A percentile compares a stretch with the other conserved stretches of the same genome.
phyloP scores from a whole-genome alignment of 2,113 vertebrate species.

The Scomber scombrus region DNA sequence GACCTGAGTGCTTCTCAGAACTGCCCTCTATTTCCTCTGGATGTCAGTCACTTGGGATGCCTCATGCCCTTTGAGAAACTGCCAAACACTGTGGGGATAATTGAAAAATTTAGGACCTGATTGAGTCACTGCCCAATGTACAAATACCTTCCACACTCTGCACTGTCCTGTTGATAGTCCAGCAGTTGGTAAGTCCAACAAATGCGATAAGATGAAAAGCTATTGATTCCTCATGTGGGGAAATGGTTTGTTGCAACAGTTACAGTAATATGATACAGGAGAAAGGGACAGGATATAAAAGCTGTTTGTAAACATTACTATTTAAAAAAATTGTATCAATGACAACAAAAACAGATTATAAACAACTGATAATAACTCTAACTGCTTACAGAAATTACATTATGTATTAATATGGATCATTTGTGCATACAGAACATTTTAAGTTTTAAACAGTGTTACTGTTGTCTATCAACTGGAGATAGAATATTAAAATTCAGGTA shows the following conservation, averaged over 20 bases:
- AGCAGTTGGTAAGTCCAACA: slow-evolving; percentile 39
- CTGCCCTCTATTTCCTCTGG: slow-evolving; percentile 65
- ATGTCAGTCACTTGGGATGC: slow-evolving; percentile 69
- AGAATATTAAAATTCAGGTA: no score
- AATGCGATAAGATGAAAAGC: slow-evolving; percentile 53
- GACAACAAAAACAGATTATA: slow-evolving; percentile 16
- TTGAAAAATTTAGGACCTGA: slow-evolving; percentile 70
- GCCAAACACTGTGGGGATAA: slow-evolving; percentile 75
- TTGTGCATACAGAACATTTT: background rate
- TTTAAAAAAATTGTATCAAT: background rate
- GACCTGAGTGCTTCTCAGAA: slow-evolving; percentile 62
- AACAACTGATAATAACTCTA: background rate
- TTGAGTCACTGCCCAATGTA: slow-evolving; percentile 56
- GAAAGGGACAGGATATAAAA: slow-evolving; percentile 6
- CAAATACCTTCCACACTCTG: slow-evolving; percentile 39
- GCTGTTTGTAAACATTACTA: slow-evolving; percentile 18
- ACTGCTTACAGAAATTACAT: background rate
- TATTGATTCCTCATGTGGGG: slow-evolving; percentile 61
- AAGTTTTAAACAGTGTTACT: no score
- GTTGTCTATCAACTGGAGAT: no score
- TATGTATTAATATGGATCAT: background rate
- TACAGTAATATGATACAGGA: slow-evolving; percentile 31
- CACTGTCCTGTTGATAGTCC: slow-evolving; percentile 12
- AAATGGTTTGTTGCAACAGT: slow-evolving; percentile 46
- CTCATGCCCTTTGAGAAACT: slow-evolving; percentile 71